phyloP scores from a whole-genome alignment of 2,888 invertebrate species.

The Papilio demoleus region DNA sequence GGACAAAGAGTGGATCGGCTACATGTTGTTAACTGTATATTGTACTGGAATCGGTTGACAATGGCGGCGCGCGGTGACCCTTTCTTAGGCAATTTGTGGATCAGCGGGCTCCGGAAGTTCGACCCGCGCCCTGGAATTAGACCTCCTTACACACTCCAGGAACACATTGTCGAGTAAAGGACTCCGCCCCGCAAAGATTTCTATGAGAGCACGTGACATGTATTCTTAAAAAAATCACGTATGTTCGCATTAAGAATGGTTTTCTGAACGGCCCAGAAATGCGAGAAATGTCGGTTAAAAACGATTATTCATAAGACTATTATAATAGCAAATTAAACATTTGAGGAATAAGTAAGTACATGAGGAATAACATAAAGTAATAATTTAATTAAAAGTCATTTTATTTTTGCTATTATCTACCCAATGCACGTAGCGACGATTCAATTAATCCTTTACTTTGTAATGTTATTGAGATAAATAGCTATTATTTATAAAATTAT shows the following conservation, averaged over 20 bases:
- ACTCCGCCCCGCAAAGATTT: constrained; percentile 76
- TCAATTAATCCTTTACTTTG: not conserved
- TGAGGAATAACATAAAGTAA: not conserved
- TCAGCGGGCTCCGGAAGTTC: constrained; percentile 79
- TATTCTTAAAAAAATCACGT: constrained; percentile 53
- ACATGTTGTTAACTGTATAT: constrained; percentile 76
- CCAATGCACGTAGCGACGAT: not conserved
- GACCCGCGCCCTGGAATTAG: constrained; percentile 74
- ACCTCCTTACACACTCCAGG: constrained; percentile 73
- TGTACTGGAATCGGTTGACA: constrained; percentile 82
- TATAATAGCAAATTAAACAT: not conserved
- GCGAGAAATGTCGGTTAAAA: constrained; percentile 27
- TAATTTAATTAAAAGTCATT: not conserved
- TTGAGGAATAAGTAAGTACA: too few species aligned
- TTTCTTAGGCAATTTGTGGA: constrained; percentile 80
- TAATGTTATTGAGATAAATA: not conserved
- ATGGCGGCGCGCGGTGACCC: constrained; percentile 70
- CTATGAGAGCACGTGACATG: constrained; percentile 74
- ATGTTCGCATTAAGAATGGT: constrained; percentile 43
- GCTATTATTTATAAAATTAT: constrained; percentile 4
- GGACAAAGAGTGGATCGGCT: constrained; percentile 77
- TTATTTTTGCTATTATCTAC: not conserved
- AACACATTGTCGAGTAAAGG: constrained; percentile 62
- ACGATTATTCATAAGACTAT: not conserved
- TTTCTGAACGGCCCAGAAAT: not conserved